Evolutionary conservation across 2,113 vertebrate species (phyloP).

Genomic region (Psittacula cyanocephala): DNA sequence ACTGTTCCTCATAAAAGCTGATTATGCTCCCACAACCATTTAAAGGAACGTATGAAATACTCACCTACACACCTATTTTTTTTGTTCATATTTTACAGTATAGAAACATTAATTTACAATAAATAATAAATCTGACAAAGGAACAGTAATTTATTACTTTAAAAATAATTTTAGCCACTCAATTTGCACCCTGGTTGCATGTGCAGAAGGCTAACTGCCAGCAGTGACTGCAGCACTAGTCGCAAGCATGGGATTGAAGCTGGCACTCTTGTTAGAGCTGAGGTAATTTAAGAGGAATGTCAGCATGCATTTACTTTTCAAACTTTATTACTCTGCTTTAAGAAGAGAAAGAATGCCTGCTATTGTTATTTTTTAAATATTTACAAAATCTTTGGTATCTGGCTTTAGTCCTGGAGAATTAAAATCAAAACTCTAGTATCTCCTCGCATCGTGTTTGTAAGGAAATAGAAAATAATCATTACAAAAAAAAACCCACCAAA

Average conservation of each 20-base stretch:
- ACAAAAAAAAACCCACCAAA: not conserved
- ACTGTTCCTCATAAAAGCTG: not conserved
- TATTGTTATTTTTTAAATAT: constrained; percentile 48
- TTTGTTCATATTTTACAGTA: not conserved
- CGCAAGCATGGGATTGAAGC: not conserved
- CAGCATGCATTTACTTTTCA: constrained; percentile 23
- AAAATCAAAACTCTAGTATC: not conserved
- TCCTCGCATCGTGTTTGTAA: not conserved
- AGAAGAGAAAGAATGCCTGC: constrained; percentile 30
- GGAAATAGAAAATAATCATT: not conserved
- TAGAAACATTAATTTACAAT: not conserved
- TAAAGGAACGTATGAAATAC: not conserved
- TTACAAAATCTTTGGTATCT: constrained; percentile 24
- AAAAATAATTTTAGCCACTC: not conserved
- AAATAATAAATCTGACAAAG: not conserved
- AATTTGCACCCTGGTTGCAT: not conserved
- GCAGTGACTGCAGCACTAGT: constrained; percentile 4
- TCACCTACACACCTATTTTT: not conserved
- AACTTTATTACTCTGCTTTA: constrained; percentile 37
- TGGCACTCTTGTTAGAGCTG: constrained; percentile 18
- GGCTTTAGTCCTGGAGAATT: not conserved
- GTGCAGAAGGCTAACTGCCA: not conserved
- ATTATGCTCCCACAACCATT: not conserved
- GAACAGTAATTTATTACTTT: not conserved
- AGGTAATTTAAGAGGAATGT: constrained; percentile 60